phyloP scores from a whole-genome alignment of 1,140 invertebrate species.

The Hirudo medicinalis region DNA sequence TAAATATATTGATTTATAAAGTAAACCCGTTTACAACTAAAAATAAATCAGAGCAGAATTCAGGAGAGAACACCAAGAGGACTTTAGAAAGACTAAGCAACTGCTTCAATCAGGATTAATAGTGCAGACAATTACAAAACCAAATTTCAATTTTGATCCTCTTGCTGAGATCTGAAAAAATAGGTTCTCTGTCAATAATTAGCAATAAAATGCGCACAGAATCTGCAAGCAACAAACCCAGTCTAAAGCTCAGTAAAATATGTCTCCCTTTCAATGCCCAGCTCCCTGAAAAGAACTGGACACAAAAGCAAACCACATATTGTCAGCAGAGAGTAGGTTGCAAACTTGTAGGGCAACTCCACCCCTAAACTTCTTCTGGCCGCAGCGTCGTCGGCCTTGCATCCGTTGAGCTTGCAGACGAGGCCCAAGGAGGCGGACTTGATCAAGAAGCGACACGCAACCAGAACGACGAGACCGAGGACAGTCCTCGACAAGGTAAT shows the following conservation, averaged over 20 bases:
- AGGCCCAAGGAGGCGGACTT: conserved; percentile 57
- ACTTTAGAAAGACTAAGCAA: too few relatives aligned
- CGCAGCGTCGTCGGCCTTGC: conserved; percentile 43
- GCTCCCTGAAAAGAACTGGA: conserved; percentile 59
- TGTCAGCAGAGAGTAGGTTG: conserved; percentile 38
- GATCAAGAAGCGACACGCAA: conserved; percentile 53
- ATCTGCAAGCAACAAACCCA: too few relatives aligned
- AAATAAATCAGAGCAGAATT: too few relatives aligned
- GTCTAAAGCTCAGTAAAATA: conserved; percentile 74
- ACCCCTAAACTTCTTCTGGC: conserved; percentile 41
- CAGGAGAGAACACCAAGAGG: too few relatives aligned
- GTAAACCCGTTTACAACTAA: too few relatives aligned
- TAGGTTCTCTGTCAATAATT: too few relatives aligned
- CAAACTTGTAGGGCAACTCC: conserved; percentile 66
- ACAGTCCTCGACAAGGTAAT: conserved; percentile 58
- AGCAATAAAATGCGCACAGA: too few relatives aligned
- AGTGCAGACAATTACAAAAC: too few relatives aligned
- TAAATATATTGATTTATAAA: too few relatives aligned
- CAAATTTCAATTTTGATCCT: too few relatives aligned
- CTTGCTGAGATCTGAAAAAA: too few relatives aligned
- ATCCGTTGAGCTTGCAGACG: conserved; percentile 53
- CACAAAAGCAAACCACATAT: conserved; percentile 60
- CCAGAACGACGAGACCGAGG: conserved; percentile 57
- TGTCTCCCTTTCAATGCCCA: conserved; percentile 62
- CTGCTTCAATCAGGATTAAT: too few relatives aligned